These are phyloP conservation scores for Corythornis cristatus DNA, from an alignment of 2,113 vertebrate genomes.

Conservation along the genomic window DNA sequence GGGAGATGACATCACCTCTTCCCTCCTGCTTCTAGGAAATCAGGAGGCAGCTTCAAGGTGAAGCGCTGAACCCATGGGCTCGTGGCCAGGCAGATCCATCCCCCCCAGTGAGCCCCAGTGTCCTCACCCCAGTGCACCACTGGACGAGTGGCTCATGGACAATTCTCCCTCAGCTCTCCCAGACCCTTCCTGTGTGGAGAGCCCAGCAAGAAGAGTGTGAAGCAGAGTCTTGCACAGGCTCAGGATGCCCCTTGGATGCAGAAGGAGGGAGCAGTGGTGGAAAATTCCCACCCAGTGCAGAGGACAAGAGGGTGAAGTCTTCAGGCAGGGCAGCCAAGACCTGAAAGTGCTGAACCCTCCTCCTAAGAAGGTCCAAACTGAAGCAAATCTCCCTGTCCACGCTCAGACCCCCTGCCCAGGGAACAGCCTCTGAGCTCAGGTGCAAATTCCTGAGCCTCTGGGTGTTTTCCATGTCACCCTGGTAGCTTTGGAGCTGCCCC, in stretches of 20 bases:
- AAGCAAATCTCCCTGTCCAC: not conserved
- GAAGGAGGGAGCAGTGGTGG: not conserved
- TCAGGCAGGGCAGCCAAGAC: not conserved
- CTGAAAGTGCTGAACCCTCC: not conserved
- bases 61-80: no score
- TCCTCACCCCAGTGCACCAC: no score
- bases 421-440: not conserved
- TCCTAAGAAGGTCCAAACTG: not conserved
- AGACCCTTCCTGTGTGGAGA: no score
- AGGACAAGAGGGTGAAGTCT: not conserved
- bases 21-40: no score
- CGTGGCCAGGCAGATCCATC: no score
- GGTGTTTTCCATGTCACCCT: not conserved
- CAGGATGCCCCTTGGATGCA: not conserved
- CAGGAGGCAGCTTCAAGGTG: no score
- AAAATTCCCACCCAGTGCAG: not conserved
- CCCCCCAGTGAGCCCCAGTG: no score
- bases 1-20: no score
- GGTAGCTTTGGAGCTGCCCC: not conserved
- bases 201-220: no score
- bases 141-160: no score
- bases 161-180: no score
- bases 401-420: not conserved
- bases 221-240: not conserved
- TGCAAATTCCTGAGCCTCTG: not conserved